Base-by-base conservation (phyloP, 2,113 vertebrate genomes). In the Stegastes partitus region DNA sequence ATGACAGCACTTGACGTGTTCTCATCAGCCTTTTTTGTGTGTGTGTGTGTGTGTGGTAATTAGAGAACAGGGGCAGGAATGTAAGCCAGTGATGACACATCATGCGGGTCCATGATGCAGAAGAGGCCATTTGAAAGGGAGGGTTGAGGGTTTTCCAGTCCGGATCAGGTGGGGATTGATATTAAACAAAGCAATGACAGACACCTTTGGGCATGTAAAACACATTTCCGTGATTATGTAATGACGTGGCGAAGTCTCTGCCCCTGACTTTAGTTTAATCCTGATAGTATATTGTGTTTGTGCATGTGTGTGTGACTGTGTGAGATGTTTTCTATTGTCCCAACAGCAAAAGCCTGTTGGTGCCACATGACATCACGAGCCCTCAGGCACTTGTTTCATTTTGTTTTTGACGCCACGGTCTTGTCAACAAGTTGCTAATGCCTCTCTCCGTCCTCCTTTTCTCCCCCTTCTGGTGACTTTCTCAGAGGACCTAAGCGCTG, bases 391-490 rank as follows among this genome's bases (percentile, higher is more conserved):
- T 49, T 63, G 81, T 88, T 83, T 81, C 47, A 50, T 68, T 77
- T 84, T 87, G 68, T 86, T 81, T 80, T 79, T 77, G 37, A 78
- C 81, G 51, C 51, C 23, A 9, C 50, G 19, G 45, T 77, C 71
- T 86, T 87, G 85, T 91, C 87, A 83, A 85, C 77, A 89, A 71
- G 74, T 81, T 47, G 84, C 74, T 70, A 34, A 50, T 70, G 56
- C 34, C 44, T n/a, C 53, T 11, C 44, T 49, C 56, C 12, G 1
- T 64, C 31, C 54, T n/a, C 3, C 57, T 44, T 54, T 73, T 51
- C 51, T 75, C 63, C 45, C 50, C 42, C 22, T 64, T 45, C 50
- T 4, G 11, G 56, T 45, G 57, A 82, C 69, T 85, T 84, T 72
- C 83, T 88, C 86, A 50, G 55, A 83, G 79, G 87, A 70, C 70